Evolutionary conservation across 2,797 vertebrate species (phyloP).

Genomic region (Fratercula arctica): DNA sequence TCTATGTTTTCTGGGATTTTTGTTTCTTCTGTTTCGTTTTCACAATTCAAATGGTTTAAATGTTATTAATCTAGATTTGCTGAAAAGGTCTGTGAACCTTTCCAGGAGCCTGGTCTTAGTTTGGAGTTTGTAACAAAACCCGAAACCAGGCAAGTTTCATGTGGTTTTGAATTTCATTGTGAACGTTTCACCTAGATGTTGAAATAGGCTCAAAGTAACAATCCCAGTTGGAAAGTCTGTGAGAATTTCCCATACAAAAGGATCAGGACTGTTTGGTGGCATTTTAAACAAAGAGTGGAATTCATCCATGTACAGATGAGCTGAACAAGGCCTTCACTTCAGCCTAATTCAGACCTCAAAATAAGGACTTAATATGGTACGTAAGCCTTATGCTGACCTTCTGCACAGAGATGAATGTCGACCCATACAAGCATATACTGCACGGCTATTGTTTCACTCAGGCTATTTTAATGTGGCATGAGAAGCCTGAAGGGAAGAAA

Average conservation of each 20-base stretch:
- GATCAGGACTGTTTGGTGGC: constrained; percentile 54
- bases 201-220: constrained; percentile 71
- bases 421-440: background rate
- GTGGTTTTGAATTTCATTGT: constrained; percentile 52
- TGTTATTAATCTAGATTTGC: constrained; percentile 29
- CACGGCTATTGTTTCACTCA: background rate
- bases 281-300: constrained; percentile 25
- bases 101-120: constrained; percentile 5
- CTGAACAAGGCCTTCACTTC: constrained; percentile 8
- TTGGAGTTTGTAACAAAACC: constrained; percentile 40
- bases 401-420: background rate
- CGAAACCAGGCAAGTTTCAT: constrained; percentile 22
- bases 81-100: constrained; percentile 44
- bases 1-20: constrained; percentile 21
- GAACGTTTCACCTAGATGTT: constrained; percentile 42
- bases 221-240: constrained; percentile 61
- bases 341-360: constrained; percentile 12
- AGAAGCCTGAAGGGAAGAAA: background rate
- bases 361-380: background rate
- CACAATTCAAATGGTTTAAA: constrained; percentile 8
- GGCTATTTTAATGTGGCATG: background rate
- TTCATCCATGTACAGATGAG: background rate
- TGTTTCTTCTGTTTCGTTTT: background rate
- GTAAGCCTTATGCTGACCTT: background rate
- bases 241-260: constrained; percentile 68